These are phyloP conservation scores for Bungarus multicinctus DNA, from an alignment of 2,113 vertebrate species.

Conservation along the genomic window DNA sequence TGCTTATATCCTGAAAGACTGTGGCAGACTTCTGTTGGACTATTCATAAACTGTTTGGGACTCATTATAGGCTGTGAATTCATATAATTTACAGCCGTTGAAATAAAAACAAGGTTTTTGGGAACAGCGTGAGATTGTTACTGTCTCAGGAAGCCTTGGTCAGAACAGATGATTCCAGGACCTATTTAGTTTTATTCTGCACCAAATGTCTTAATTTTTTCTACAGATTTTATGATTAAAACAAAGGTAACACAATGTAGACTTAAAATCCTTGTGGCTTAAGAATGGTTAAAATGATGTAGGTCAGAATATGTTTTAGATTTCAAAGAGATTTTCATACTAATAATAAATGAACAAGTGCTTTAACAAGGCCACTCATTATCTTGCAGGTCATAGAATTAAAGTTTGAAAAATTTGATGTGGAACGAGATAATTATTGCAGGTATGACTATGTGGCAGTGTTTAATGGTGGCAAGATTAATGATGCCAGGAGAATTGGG, in stretches of 20 bases:
- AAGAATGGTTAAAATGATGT: background rate
- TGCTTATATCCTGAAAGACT: too few species aligned
- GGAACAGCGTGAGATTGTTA: too few species aligned
- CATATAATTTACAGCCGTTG: too few species aligned
- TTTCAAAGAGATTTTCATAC: background rate
- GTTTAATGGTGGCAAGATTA: conserved; percentile 91
- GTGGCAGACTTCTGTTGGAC: too few species aligned
- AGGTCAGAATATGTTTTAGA: background rate
- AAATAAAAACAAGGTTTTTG: too few species aligned
- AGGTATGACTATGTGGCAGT: conserved; percentile 93
- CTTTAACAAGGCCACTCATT: conserved; percentile 32
- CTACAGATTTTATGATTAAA: background rate
- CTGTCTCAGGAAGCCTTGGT: too few species aligned
- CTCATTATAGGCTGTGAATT: too few species aligned
- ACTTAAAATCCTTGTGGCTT: background rate
- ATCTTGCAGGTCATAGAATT: conserved; percentile 82
- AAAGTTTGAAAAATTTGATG: conserved; percentile 97
- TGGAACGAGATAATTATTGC: conserved; percentile 97
- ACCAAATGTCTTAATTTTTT: background rate
- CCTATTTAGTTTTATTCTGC: background rate
- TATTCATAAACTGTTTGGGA: too few species aligned
- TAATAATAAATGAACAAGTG: background rate
- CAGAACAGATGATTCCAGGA: background rate
- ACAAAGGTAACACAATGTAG: background rate
- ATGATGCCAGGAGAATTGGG: conserved; percentile 91